phyloP scores from a whole-genome alignment of 2,888 invertebrate genomes.

The Noctua comes region DNA sequence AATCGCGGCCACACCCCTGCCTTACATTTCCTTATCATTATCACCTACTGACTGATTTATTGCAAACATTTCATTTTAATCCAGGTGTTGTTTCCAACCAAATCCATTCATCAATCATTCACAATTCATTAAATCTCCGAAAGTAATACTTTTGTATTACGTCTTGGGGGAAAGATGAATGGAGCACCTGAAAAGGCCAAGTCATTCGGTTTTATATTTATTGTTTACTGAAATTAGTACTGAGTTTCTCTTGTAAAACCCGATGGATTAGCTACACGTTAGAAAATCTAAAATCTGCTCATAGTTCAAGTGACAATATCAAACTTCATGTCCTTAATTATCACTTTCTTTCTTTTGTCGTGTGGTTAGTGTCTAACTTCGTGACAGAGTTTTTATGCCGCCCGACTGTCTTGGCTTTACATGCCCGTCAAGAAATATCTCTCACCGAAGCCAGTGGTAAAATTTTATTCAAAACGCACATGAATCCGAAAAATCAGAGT shows the following conservation, averaged over 20 bases:
- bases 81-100: constrained; percentile 24
- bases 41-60: constrained; percentile 10
- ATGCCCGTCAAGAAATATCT: no score
- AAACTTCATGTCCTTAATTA: no score
- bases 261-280: not conserved
- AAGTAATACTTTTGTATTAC: constrained; percentile 21
- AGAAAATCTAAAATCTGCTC: not conserved
- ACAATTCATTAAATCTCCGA: constrained; percentile 20
- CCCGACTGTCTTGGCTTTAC: no score
- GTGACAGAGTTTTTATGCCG: no score
- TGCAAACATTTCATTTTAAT: constrained; percentile 17
- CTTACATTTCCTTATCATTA: constrained; percentile 30
- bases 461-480: no score
- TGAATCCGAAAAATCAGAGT: no score
- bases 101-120: constrained; percentile 35
- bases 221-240: constrained; percentile 10
- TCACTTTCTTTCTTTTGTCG: no score
- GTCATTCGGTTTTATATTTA: constrained; percentile 17
- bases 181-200: constrained; percentile 15
- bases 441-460: no score
- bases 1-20: not conserved
- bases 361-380: no score
- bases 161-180: constrained; percentile 24
- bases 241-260: not conserved
- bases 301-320: not conserved